Evolutionary conservation across 2,113 vertebrate genomes (phyloP), one percentile per base, ranked within the genome.

Genomic region (Tursiops truncatus): DNA sequence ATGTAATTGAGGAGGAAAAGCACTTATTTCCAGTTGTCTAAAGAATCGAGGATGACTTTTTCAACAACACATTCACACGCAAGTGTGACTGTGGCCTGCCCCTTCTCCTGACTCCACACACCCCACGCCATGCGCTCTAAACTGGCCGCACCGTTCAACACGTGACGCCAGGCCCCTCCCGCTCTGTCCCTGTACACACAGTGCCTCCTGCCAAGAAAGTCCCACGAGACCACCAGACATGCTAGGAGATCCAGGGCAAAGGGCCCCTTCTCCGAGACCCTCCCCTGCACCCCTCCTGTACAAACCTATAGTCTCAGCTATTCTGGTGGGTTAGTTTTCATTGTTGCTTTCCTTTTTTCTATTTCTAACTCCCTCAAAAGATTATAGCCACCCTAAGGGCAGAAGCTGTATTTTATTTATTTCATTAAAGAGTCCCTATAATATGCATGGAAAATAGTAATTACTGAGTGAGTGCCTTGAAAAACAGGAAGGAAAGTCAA

Each of bases 391-490:
- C 86, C 80, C 44, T 79, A 21, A 50, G 18, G 36, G 31, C 10
- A 92, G 20, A 33, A 31, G 53, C 36, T 84, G 5, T 58, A 17
- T 53, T 60, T 87, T 53, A 67, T 41, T 88, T 84, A 68, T 91
- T 93, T 92, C 73, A 56, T 53, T 82, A 96, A 76, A 70, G 28
- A 67, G 1, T 82, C n/a, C 76, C 25, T 84, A 15, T 7, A 63
- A 80, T 25, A 56, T n/a, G 21, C 44, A 71, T 50, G 41, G 23
- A n/a, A 91, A 70, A n/a, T 36, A 84, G 68, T 62, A 67, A 71
- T 77, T 95, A 73, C 14, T 47, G 56, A 86, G 10, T 36, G 77
- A 86, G 33, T 73, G 31, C n/a, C 85, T 41, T 88, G 71, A 85
- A 73, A 92, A 87, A 20, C 38, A 63, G 87, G 36, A 79, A 50